Percentiles rank a stretch among this genome's conserved stretches.
phyloP scores from a whole-genome alignment of 2,888 invertebrate genomes.

The Palloptera scutellata region DNA sequence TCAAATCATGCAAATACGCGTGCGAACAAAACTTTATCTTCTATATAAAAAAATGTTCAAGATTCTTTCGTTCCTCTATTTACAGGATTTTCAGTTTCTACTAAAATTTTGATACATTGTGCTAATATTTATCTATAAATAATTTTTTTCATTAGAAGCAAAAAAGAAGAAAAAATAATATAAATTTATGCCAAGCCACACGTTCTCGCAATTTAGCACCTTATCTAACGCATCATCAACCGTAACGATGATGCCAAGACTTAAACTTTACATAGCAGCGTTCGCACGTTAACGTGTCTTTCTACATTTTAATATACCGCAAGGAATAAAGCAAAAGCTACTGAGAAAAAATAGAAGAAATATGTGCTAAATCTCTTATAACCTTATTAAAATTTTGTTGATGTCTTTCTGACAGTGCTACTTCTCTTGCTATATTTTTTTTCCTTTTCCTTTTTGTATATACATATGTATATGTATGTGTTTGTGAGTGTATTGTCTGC shows the following conservation, averaged over 20 bases:
- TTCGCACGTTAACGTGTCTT: no score
- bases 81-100: no score
- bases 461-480: background rate
- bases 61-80: no score
- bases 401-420: background rate
- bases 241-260: background rate
- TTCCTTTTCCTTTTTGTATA: background rate
- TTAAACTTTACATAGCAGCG: background rate
- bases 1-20: no score
- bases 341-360: background rate
- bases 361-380: slow-evolving; percentile 15
- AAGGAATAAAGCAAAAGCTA: no score
- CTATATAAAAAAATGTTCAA: no score
- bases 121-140: no score
- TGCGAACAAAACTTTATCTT: no score
- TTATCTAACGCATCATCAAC: slow-evolving; percentile 12
- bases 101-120: no score
- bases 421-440: background rate
- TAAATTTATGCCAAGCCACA: slow-evolving; percentile 1
- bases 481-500: background rate
- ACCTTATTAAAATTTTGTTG: slow-evolving; percentile 25
- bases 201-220: slow-evolving; percentile 11
- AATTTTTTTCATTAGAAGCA: no score
- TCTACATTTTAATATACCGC: background rate
- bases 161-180: background rate